Percentiles rank a stretch among this genome's conserved stretches.
Conservation (phyloP, 2,113 vertebrate species). For the Cichladusa arquata region DNA sequence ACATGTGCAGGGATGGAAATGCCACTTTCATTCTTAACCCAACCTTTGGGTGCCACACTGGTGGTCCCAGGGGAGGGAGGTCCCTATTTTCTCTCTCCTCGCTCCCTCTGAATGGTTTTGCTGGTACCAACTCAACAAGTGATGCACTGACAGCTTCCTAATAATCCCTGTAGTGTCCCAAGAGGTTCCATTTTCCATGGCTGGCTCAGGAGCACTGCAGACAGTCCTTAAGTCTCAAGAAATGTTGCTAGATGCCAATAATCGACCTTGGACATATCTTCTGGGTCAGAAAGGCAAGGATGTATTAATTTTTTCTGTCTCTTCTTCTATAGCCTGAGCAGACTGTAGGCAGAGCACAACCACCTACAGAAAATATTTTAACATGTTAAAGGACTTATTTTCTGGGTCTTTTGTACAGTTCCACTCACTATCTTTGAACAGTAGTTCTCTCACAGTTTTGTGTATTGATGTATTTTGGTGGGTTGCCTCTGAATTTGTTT, state of each 20-base stretch:
- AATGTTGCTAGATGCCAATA: not conserved
- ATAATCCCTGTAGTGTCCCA: not conserved
- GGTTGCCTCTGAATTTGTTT: not conserved
- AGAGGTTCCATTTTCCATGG: not conserved
- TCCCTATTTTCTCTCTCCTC: not conserved
- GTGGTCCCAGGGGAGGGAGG: not conserved
- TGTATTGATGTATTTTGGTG: accelerated
- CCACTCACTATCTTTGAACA: not conserved
- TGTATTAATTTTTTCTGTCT: not conserved
- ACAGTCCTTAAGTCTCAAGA: not conserved
- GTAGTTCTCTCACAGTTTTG: not conserved
- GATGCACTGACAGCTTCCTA: too few relatives aligned
- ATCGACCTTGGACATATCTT: not conserved
- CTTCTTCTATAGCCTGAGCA: not conserved
- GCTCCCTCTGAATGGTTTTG: not conserved
- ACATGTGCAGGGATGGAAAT: not conserved
- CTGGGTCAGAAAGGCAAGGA: not conserved
- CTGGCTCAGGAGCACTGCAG: not conserved
- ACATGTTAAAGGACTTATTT: not conserved
- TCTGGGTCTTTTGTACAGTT: not conserved
- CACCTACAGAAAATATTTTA: not conserved
- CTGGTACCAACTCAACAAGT: not conserved
- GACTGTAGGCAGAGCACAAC: not conserved
- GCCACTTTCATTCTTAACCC: not conserved
- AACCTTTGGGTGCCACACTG: not conserved